Percentiles rank a stretch among this genome's conserved stretches.
Evolutionary conservation across 2,113 vertebrate species (phyloP).

Genomic region (Trachemys scripta): DNA sequence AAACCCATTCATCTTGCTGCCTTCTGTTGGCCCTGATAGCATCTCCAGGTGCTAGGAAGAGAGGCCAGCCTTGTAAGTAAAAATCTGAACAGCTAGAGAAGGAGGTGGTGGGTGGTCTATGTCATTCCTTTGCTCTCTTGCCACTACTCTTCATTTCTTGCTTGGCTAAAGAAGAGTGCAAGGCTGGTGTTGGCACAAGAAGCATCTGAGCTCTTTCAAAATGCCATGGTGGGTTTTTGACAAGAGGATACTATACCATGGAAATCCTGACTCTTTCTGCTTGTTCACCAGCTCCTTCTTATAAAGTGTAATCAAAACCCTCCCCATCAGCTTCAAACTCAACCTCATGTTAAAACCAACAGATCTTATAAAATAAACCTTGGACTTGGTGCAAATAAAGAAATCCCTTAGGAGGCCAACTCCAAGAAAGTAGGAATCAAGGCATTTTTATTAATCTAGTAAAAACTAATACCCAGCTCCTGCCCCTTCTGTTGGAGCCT

Average conservation of each 20-base stretch:
- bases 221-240: neutral
- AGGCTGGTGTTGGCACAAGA: neutral
- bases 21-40: slow-evolving; percentile 1
- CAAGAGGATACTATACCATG: neutral
- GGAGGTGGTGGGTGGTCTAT: slow-evolving; percentile 37
- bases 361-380: neutral
- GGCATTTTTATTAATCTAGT: neutral
- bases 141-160: slow-evolving; percentile 4
- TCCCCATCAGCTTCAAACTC: slow-evolving; percentile 4
- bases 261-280: neutral
- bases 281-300: neutral
- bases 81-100: neutral
- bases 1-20: slow-evolving; percentile 51
- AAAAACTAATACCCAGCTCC: neutral
- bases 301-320: neutral
- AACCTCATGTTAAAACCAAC: neutral
- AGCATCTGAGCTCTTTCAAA: neutral
- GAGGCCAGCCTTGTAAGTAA: slow-evolving; percentile 7
- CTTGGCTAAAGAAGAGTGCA: neutral
- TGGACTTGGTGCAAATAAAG: slow-evolving; percentile 3
- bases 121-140: slow-evolving; percentile 35
- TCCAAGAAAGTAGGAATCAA: neutral
- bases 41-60: slow-evolving; percentile 55
- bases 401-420: neutral
- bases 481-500: neutral